Evolutionary conservation across 2,797 vertebrate species (phyloP).

Genomic region (Pseudochaenichthys georgianus): DNA sequence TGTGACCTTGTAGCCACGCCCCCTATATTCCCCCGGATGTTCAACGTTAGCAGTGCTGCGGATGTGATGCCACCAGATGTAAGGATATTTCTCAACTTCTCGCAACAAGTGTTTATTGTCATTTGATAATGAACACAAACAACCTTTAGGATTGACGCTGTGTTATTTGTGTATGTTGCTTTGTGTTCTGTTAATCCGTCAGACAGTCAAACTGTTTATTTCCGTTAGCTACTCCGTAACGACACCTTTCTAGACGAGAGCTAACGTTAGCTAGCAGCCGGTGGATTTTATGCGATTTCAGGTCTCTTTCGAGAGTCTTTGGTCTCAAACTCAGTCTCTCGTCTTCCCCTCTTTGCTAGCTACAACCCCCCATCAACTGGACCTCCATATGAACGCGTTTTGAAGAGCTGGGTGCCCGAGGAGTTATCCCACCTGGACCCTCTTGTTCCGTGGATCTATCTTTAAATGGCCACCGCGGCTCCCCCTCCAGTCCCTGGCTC

Average conservation of each 20-base stretch:
- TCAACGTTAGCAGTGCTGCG: background rate
- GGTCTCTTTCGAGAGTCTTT: accelerated
- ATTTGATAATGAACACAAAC: accelerated
- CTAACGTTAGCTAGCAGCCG: slow-evolving; percentile 29
- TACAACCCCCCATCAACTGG: background rate
- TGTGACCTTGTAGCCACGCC: accelerated
- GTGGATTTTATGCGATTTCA: background rate
- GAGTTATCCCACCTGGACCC: slow-evolving; percentile 11
- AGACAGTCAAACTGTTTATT: background rate
- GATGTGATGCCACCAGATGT: slow-evolving; percentile 60
- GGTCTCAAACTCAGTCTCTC: background rate
- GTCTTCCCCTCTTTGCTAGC: background rate
- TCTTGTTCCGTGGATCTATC: slow-evolving; percentile 18
- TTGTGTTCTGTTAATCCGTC: background rate
- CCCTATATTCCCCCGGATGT: slow-evolving; percentile 15
- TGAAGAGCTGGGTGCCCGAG: slow-evolving; percentile 37
- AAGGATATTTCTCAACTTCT: slow-evolving; percentile 29
- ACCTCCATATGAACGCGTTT: slow-evolving; percentile 14
- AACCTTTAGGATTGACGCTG: background rate
- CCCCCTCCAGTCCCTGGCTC: slow-evolving; percentile 69
- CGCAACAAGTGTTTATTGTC: background rate
- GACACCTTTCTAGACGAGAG: slow-evolving; percentile 1
- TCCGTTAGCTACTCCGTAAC: slow-evolving; percentile 26
- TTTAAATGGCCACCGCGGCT: slow-evolving; percentile 82
- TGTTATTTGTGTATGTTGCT: background rate